Conservation (phyloP, 2,888 invertebrate species). For the Biston betularia region DNA sequence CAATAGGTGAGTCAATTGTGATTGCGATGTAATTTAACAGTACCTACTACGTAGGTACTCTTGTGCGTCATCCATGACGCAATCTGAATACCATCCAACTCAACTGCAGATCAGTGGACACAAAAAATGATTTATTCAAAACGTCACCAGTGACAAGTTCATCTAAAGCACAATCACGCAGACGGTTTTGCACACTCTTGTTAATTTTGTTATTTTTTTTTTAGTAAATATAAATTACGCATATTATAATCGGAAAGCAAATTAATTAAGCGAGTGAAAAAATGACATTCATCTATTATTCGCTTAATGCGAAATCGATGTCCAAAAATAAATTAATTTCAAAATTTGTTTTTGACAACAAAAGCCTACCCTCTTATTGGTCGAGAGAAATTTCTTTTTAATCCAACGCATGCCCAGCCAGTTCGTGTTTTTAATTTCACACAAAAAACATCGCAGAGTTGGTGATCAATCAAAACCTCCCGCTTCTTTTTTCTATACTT, state of each 20-base stretch:
- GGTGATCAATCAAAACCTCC: conserved; percentile 85
- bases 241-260: conserved; percentile 15
- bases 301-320: conserved; percentile 69
- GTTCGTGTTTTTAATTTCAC: conserved; percentile 83
- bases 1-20: too few species aligned
- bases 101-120: too few species aligned
- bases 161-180: neutral
- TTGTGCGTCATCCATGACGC: too few species aligned
- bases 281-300: conserved; percentile 59
- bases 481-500: conserved; percentile 78
- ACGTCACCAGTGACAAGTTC: too few species aligned
- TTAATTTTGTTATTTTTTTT: too few species aligned
- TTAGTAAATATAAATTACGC: neutral
- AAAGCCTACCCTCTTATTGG: conserved; percentile 70
- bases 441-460: conserved; percentile 79
- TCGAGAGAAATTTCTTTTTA: conserved; percentile 79
- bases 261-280: conserved; percentile 25
- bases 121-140: too few species aligned
- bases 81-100: too few species aligned
- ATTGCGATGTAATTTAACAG: too few species aligned
- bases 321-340: conserved; percentile 74
- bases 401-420: conserved; percentile 81
- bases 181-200: neutral
- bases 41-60: too few species aligned
- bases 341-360: conserved; percentile 71